These are phyloP conservation scores for Drosophila mulleri DNA, from an alignment of 2,888 invertebrate species.

Conservation along the genomic window DNA sequence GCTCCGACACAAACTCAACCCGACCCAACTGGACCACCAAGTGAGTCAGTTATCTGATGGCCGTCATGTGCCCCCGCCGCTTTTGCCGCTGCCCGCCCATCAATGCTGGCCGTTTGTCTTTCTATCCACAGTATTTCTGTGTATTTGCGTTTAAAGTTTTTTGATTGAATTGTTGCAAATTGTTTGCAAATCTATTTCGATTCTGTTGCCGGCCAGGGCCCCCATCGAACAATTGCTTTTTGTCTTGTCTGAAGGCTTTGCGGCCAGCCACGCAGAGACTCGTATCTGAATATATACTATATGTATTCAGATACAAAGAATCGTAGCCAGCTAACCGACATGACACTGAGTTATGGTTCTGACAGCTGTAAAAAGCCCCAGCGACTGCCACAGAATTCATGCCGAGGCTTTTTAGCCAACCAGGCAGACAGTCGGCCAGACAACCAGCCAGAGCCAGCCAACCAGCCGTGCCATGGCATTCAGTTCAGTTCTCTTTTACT, in stretches of 20 bases:
- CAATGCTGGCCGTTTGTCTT: slow-evolving; percentile 34
- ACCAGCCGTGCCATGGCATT: slow-evolving; percentile 13
- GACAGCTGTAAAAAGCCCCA: slow-evolving; percentile 71
- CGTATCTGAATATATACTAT: slow-evolving; percentile 46
- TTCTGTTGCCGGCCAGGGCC: slow-evolving; percentile 49
- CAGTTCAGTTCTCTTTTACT: neutral
- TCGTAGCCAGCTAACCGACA: slow-evolving; percentile 60
- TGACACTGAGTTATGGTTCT: slow-evolving; percentile 81
- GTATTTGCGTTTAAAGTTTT: slow-evolving; percentile 81
- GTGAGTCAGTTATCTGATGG: slow-evolving; percentile 82
- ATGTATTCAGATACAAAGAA: slow-evolving; percentile 50
- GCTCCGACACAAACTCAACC: neutral
- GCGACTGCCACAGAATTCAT: slow-evolving; percentile 45
- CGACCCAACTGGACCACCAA: slow-evolving; percentile 66
- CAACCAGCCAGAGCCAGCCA: slow-evolving; percentile 29
- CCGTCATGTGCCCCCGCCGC: slow-evolving; percentile 53
- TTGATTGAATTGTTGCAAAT: slow-evolving; percentile 84
- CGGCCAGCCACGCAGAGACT: slow-evolving; percentile 68
- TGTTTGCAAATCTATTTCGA: slow-evolving; percentile 80
- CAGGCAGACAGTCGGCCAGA: slow-evolving; percentile 19
- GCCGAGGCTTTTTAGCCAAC: slow-evolving; percentile 43
- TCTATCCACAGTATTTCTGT: slow-evolving; percentile 41
- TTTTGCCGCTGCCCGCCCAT: slow-evolving; percentile 15
- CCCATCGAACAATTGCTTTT: slow-evolving; percentile 76
- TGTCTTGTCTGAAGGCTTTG: slow-evolving; percentile 73